Evolutionary conservation across 2,113 vertebrate genomes (phyloP).

Genomic region (Zootoca vivipara): DNA sequence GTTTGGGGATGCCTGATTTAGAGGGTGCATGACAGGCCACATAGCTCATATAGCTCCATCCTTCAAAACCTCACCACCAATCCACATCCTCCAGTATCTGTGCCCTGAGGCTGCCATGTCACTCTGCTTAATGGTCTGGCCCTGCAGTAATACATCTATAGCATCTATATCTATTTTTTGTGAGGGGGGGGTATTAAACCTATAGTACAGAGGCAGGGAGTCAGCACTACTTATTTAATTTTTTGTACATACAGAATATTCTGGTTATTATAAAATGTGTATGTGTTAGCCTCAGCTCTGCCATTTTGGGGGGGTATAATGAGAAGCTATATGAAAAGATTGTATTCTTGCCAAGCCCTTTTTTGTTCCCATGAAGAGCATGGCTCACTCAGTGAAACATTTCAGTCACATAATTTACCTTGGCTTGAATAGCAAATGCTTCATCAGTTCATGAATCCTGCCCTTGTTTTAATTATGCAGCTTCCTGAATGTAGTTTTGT

Average conservation of each 20-base stretch:
- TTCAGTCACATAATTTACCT: constrained; percentile 80
- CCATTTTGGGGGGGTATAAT: constrained; percentile 13
- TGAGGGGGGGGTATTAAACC: too few relatives aligned
- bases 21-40: too few relatives aligned
- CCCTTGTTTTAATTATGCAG: constrained; percentile 82
- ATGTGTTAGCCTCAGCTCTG: constrained; percentile 57
- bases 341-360: constrained; percentile 62
- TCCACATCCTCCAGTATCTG: too few relatives aligned
- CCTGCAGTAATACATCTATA: too few relatives aligned
- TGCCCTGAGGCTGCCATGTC: too few relatives aligned
- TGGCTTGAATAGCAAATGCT: constrained; percentile 77
- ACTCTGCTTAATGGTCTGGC: too few relatives aligned
- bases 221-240: not conserved
- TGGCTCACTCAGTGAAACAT: constrained; percentile 76
- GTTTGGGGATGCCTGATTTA: too few relatives aligned
- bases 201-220: too few relatives aligned
- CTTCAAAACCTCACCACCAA: too few relatives aligned
- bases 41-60: too few relatives aligned
- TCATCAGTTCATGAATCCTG: constrained; percentile 80
- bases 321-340: constrained; percentile 52
- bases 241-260: not conserved
- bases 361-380: constrained; percentile 71
- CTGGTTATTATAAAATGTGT: constrained; percentile 32
- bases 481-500: constrained; percentile 83
- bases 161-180: too few relatives aligned